Conservation (phyloP, 2,888 invertebrate species). For the Caenorhabditis japonica region DNA sequence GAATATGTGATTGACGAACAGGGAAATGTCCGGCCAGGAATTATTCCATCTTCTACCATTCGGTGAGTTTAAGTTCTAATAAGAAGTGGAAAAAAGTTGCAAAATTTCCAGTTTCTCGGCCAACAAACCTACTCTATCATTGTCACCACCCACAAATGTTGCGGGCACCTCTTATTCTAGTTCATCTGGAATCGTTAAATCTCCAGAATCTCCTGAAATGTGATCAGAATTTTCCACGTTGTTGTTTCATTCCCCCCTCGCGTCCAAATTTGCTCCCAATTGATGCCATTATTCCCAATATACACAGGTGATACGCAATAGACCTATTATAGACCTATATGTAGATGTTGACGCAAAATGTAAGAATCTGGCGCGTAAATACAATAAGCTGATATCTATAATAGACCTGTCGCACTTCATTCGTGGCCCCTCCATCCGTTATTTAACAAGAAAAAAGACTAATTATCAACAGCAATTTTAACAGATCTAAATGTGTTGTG, state of each 20-base stretch:
- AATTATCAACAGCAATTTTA: conserved; percentile 9
- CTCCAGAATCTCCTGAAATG: conserved; percentile 14
- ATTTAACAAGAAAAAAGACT: conserved; percentile 5
- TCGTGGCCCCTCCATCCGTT: conserved; percentile 9
- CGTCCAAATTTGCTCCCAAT: neutral
- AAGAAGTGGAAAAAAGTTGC: conserved; percentile 3
- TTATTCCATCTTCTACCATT: conserved; percentile 28
- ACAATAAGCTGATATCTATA: too few species aligned
- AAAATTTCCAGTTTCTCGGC: conserved; percentile 3
- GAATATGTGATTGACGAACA: conserved; percentile 74
- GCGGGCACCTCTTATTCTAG: conserved; percentile 24
- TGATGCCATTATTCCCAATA: conserved; percentile 8
- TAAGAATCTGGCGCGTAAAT: too few species aligned
- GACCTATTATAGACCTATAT: too few species aligned
- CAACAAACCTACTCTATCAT: conserved; percentile 21
- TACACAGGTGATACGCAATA: too few species aligned
- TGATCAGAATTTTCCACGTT: conserved; percentile 6
- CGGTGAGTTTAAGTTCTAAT: conserved; percentile 7
- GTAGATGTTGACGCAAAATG: too few species aligned
- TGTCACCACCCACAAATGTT: neutral
- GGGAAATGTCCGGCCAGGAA: conserved; percentile 55
- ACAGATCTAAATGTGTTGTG: conserved; percentile 12
- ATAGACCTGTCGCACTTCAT: too few species aligned
- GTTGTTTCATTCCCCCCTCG: neutral
- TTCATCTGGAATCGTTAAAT: conserved; percentile 8